Evolutionary conservation across 2,888 invertebrate species (phyloP).

Genomic region (Malachius bipustulatus): DNA sequence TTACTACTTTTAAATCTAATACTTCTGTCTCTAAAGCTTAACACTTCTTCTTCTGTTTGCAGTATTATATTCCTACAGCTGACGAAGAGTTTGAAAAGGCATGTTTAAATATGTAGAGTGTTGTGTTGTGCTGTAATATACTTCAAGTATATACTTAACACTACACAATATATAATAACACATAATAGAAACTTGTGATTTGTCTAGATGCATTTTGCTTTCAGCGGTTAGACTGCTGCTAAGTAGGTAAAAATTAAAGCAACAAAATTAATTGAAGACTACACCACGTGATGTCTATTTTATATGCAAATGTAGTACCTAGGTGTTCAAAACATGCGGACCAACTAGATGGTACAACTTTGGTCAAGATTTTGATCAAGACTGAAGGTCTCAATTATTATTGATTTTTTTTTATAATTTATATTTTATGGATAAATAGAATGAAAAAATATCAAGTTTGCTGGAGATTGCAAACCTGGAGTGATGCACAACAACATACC

Average conservation of each 20-base stretch:
- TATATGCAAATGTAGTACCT: no score
- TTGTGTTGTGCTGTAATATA: conserved; percentile 2
- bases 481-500: no score
- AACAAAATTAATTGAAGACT: conserved; percentile 1
- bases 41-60: conserved; percentile 17
- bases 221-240: background rate
- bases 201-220: background rate
- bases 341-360: no score
- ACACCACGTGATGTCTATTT: no score
- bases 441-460: no score
- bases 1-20: conserved; percentile 10
- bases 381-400: no score
- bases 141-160: background rate
- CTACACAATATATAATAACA: background rate
- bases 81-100: conserved; percentile 19
- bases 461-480: no score
- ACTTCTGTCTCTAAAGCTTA: background rate
- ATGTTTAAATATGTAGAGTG: conserved; percentile 12
- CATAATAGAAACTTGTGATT: background rate
- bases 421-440: no score
- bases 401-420: no score
- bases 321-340: no score
- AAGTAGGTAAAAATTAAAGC: background rate
- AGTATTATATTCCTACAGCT: conserved; percentile 18
- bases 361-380: no score